Percentiles rank a stretch among this genome's conserved stretches.
Evolutionary conservation across 2,113 vertebrate genomes (phyloP).

Genomic region (Tricholaema leucomelas): DNA sequence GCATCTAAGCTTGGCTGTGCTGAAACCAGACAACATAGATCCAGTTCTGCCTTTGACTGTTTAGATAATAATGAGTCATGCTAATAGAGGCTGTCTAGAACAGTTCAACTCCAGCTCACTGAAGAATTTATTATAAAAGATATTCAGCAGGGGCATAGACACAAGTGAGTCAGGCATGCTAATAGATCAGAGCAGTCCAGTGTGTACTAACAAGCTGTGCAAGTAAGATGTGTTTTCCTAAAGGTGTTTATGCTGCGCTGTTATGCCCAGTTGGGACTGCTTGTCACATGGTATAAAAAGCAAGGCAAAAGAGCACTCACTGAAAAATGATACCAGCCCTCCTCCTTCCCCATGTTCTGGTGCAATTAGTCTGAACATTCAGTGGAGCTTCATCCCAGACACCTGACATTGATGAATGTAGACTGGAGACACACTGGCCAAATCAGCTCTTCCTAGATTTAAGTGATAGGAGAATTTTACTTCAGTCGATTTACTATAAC

Average conservation of each 20-base stretch:
- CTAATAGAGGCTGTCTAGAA: conserved; percentile 31
- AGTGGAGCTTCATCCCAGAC: neutral
- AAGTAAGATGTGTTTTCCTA: neutral
- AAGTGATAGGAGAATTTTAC: neutral
- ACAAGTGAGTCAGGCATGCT: neutral
- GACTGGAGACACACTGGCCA: neutral
- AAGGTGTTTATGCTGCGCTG: neutral
- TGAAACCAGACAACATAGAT: conserved; percentile 54
- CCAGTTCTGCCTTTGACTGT: conserved; percentile 48
- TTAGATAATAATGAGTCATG: conserved; percentile 57
- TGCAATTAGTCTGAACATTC: neutral
- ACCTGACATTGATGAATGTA: neutral
- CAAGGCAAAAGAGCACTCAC: neutral
- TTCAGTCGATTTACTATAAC: neutral
- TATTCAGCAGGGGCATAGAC: neutral
- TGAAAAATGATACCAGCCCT: neutral
- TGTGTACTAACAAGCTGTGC: neutral
- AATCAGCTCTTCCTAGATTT: neutral
- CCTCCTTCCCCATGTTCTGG: neutral
- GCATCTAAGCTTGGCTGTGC: neutral
- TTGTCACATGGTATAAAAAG: neutral
- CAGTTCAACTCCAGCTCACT: conserved; percentile 7
- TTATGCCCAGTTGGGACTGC: neutral
- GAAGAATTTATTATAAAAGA: conserved; percentile 41
- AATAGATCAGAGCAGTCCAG: neutral